Conservation (phyloP, 2,888 invertebrate genomes). For the Barypeithes pellucidus region DNA sequence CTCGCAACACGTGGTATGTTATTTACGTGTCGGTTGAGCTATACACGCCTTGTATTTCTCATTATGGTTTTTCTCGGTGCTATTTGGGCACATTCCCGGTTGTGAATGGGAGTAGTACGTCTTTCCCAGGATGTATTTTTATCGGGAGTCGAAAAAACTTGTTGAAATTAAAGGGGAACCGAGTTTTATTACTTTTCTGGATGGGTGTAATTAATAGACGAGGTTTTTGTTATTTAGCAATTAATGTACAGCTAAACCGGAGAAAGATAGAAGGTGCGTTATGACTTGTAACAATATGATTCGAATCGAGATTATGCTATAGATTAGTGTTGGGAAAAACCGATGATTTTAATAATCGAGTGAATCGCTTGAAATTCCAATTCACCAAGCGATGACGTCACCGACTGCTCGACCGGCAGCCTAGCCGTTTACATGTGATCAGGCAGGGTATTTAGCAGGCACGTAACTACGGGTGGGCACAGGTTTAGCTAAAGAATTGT, state of each 20-base stretch:
- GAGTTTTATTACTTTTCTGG: constrained; percentile 18
- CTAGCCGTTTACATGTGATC: too few relatives aligned
- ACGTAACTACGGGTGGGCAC: too few relatives aligned
- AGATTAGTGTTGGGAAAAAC: too few relatives aligned
- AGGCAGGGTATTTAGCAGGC: too few relatives aligned
- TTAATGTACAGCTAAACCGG: not conserved
- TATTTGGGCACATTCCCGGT: constrained; percentile 9
- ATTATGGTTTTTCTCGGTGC: constrained; percentile 17
- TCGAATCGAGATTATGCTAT: too few relatives aligned
- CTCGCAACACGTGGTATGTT: not conserved
- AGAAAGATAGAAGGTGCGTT: too few relatives aligned
- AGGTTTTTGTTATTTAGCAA: not conserved
- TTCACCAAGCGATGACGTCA: too few relatives aligned
- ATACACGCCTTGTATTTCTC: constrained; percentile 9
- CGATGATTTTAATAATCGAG: too few relatives aligned
- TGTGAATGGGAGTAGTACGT: constrained; percentile 10
- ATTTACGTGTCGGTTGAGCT: constrained; percentile 5
- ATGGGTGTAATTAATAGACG: not conserved
- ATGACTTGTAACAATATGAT: too few relatives aligned
- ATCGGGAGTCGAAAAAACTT: constrained; percentile 11
- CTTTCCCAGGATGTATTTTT: constrained; percentile 22
- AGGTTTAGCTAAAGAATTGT: too few relatives aligned
- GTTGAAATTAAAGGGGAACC: constrained; percentile 8
- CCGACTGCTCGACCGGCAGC: too few relatives aligned
- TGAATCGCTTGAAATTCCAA: too few relatives aligned